Evolutionary conservation across 2,113 vertebrate species (phyloP).

Genomic region (Crotalus tigris): DNA sequence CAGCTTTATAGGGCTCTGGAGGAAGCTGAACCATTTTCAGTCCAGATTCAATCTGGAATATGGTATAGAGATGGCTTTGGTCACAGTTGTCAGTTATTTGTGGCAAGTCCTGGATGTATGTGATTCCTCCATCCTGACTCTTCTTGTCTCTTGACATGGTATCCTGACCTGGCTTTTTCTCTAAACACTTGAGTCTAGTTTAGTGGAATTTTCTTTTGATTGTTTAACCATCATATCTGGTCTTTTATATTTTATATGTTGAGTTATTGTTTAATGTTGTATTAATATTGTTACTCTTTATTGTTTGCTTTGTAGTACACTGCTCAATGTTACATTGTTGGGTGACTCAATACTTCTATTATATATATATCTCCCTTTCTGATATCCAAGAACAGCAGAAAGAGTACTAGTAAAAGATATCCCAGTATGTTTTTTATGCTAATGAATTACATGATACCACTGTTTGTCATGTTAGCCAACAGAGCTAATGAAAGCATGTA

Average conservation of each 20-base stretch:
- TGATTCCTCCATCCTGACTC: not conserved
- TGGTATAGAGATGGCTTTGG: not conserved
- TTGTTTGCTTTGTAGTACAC: not conserved
- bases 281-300: not conserved
- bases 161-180: not conserved
- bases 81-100: not conserved
- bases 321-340: not conserved
- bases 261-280: not conserved
- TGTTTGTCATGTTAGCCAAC: not conserved
- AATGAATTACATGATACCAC: not conserved
- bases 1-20: not conserved
- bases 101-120: not conserved
- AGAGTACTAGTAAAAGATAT: not conserved
- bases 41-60: not conserved
- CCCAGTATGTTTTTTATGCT: not conserved
- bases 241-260: not conserved
- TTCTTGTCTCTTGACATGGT: not conserved
- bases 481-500: not conserved
- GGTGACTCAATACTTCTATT: not conserved
- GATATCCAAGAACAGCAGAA: not conserved
- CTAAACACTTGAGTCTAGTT: not conserved
- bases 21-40: not conserved
- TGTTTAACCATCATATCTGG: not conserved
- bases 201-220: not conserved
- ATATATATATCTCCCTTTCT: not conserved